Percentiles rank a stretch among this genome's conserved stretches.
Conservation (phyloP, 2,888 invertebrate species). For the Plebejus argus region DNA sequence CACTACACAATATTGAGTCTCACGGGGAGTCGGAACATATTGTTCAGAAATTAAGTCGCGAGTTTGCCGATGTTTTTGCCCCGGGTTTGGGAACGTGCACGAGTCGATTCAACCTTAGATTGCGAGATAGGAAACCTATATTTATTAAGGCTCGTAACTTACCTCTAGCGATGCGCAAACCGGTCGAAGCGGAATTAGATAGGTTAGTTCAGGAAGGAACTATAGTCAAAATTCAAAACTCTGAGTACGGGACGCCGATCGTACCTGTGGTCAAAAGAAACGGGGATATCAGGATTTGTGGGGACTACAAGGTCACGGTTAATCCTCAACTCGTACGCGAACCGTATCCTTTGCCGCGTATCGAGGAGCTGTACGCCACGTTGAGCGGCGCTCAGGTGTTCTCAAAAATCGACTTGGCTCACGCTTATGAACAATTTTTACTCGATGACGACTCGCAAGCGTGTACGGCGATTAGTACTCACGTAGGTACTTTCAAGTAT, state of each 20-base stretch:
- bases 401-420: conserved; percentile 45
- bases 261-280: conserved; percentile 41
- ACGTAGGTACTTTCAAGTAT: conserved; percentile 43
- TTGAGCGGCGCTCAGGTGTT: conserved; percentile 43
- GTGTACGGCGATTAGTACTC: conserved; percentile 42
- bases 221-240: conserved; percentile 44
- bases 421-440: conserved; percentile 44
- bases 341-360: conserved; percentile 26
- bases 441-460: conserved; percentile 39
- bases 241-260: conserved; percentile 47
- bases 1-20: conserved; percentile 3
- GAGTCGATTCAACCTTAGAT: conserved; percentile 30
- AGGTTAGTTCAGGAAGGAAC: conserved; percentile 43
- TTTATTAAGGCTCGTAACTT: conserved; percentile 42
- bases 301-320: conserved; percentile 45
- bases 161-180: conserved; percentile 43
- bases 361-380: conserved; percentile 44
- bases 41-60: background rate
- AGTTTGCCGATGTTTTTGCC: conserved; percentile 23
- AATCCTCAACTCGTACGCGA: conserved; percentile 39
- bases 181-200: conserved; percentile 44
- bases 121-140: conserved; percentile 35
- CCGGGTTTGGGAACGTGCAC: background rate
- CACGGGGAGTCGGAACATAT: background rate
- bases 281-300: conserved; percentile 42